Evolutionary conservation across 2,113 vertebrate genomes (phyloP), one percentile per base, ranked within the genome.

Genomic region (Saimiri boliviensis): DNA sequence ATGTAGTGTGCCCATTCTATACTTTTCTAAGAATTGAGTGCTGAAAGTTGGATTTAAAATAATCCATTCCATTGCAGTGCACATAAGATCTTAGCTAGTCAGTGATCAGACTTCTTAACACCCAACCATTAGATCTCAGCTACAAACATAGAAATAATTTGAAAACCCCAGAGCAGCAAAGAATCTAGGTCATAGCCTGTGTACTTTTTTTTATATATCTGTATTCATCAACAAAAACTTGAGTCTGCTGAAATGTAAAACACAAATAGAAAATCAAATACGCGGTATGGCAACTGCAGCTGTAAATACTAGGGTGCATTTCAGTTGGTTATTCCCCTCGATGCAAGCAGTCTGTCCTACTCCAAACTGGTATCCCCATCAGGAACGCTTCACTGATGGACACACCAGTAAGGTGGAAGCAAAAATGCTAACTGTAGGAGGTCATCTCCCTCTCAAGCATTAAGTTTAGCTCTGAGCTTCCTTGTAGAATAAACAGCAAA

Each of bases 71-170:
- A 0, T 42, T 40, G 25, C 2, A 12, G 13, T 79, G 47, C 16
- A 1, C 0, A 0, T 32, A 11, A 25, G 73, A 17, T 23, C 35
- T 73, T 56, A 30, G 4, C 37, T 35, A 8, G 56, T 30, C 42
- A 45, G 0, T 4, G 45, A 8, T 17, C 54, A 30, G 0, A 70
- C 32, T 32, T 23, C 14, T 19, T 25, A 9, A 52, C 47, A 42
- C 58, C n/a, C 58, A 19, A 3, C n/a, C 23, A 0, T 60, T 56
- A 63, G 17, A 3, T 17, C 77, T 71, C 37, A 52, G 77, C 82
- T 87, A 1, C 60, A 68, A 73, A 63, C 14, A 5, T 4, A 25
- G 37, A 52, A 35, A 30, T 35, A 6, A 37, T 14, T 32, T 25
- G 21, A 74, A 37, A 40, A 27, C 77, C 83, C 52, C 71, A 70